Conservation (phyloP, 2,113 vertebrate species). For the Colistium nudipinnis region DNA sequence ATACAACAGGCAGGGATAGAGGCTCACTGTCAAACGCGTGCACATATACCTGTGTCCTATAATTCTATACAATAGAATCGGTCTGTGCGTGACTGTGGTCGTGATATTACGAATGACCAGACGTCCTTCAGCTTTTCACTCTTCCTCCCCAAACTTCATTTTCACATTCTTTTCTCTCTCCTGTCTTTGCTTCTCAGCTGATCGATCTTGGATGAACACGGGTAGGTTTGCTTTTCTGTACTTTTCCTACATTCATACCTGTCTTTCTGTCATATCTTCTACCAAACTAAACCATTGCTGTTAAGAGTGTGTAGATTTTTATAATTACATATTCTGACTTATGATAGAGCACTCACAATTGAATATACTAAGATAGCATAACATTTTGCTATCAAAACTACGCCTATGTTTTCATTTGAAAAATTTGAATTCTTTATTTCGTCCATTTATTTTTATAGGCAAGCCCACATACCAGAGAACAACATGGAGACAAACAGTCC, state of each 20-base stretch:
- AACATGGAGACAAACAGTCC: background rate
- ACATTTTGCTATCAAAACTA: background rate
- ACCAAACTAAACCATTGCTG: slow-evolving; percentile 5
- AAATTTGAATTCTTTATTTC: background rate
- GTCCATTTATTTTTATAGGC: background rate
- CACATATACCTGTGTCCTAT: background rate
- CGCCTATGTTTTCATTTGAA: background rate
- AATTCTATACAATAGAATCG: background rate
- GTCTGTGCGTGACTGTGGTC: background rate
- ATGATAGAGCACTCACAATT: background rate
- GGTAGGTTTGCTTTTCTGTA: slow-evolving; percentile 71
- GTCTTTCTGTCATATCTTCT: background rate
- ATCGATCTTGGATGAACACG: slow-evolving; percentile 72
- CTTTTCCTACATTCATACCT: slow-evolving; percentile 6
- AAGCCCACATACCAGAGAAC: background rate
- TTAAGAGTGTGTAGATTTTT: background rate
- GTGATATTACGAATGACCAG: too few species aligned
- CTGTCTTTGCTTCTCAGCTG: slow-evolving; percentile 59
- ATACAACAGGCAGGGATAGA: background rate
- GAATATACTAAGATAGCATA: background rate
- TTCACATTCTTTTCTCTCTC: slow-evolving; percentile 43
- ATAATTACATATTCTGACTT: background rate
- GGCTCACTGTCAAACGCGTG: background rate
- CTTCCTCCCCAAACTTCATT: slow-evolving; percentile 1
- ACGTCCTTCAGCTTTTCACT: background rate